phyloP scores from a whole-genome alignment of 2,888 invertebrate genomes.

The Diaperis boleti region DNA sequence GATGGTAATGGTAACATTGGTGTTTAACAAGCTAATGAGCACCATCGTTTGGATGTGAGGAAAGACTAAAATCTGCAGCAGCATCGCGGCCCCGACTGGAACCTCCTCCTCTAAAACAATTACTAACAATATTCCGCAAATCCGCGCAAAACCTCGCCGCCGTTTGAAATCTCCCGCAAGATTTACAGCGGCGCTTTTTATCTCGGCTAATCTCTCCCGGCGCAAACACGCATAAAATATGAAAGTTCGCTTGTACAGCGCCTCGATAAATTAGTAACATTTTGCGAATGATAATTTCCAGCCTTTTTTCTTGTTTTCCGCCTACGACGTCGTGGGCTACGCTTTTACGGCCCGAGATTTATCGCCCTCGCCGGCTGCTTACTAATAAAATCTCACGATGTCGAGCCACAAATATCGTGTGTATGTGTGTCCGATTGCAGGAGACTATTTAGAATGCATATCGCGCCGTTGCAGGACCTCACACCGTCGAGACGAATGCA shows the following conservation, averaged over 20 bases:
- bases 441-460: conserved; percentile 55
- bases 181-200: conserved; percentile 39
- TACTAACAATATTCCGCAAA: not conserved
- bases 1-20: no score
- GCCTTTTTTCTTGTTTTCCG: conserved; percentile 44
- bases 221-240: conserved; percentile 40
- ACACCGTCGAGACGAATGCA: conserved; percentile 53
- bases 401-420: conserved; percentile 48
- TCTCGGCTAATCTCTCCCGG: conserved; percentile 36
- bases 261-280: conserved; percentile 42
- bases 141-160: not conserved
- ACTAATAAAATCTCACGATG: conserved; percentile 56
- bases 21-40: no score
- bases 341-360: conserved; percentile 57
- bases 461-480: conserved; percentile 55
- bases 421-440: conserved; percentile 48
- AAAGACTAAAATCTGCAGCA: no score
- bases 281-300: conserved; percentile 45
- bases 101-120: not conserved
- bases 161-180: conserved; percentile 28
- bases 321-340: conserved; percentile 47
- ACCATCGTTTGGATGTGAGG: no score
- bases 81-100: no score
- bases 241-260: conserved; percentile 36
- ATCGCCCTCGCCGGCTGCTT: conserved; percentile 54